Evolutionary conservation across 2,888 invertebrate genomes (phyloP), one percentile per base, ranked within the genome.

Genomic region (Diarsia brunnea): DNA sequence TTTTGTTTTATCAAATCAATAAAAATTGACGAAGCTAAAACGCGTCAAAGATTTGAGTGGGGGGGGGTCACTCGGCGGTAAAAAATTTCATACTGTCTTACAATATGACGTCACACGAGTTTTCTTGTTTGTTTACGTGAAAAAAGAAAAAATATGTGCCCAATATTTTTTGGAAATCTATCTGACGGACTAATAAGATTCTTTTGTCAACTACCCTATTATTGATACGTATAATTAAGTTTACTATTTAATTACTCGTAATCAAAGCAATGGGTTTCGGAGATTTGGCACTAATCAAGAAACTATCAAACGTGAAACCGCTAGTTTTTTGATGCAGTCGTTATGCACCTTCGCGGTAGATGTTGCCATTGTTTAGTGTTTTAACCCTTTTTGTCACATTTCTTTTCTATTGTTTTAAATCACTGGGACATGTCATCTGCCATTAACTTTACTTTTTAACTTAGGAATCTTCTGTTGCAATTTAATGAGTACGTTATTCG

Each of bases 341-440:
- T n/a, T 70, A 51, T 45, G 47, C 55, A 79, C 24, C 47, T 73
- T 61, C 27, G n/a, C 47, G 60, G 61, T 60, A 49, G 43, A 45
- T 31, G 31, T 64, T 53, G 27, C 53, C 61, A 53, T 38, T 53
- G 79, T 79, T 79, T 11, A 27, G 45, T 78, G 21, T 72, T 60
- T 43, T 47, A 38, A 65, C 16, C 0, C 7, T 47, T 80, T 55
- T 61, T 45, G n/a, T 7, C 24, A 60, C 7, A 65, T 65, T 67
- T 66, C 12, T 21, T 69, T 74, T 64, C n/a, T 16, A 27, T 81
- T 43, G 12, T 60, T 66, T 61, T 69, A 65, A 55, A 80, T 80
- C 8, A 66, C 19, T 61, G 55, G n/a, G 75, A 51, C 38, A 65
- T 67, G 70, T 49, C 31, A 72, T 66, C 47, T 55, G 55, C 51